Evolutionary conservation across 2,113 vertebrate species (phyloP).

Genomic region (Cathartes aura): DNA sequence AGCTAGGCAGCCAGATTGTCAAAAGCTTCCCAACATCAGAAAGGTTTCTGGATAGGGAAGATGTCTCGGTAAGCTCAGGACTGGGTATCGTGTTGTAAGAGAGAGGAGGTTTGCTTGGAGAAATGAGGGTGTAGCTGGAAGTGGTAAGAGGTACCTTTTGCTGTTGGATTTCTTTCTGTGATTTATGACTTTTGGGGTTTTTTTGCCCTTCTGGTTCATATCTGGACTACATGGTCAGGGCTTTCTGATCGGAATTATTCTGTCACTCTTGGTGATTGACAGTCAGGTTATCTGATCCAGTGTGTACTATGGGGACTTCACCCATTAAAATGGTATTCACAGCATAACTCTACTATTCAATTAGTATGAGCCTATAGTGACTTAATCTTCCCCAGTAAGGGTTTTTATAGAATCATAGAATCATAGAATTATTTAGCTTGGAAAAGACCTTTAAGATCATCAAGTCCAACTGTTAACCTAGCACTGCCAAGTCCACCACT

Average conservation of each 20-base stretch:
- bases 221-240: neutral
- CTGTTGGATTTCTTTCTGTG: neutral
- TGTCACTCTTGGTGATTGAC: neutral
- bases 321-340: neutral
- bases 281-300: neutral
- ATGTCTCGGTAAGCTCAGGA: neutral
- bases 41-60: neutral
- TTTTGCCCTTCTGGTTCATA: neutral
- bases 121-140: neutral
- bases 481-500: neutral
- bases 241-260: neutral
- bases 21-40: neutral
- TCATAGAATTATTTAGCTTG: neutral
- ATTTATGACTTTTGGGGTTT: neutral
- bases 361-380: neutral
- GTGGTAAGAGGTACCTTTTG: neutral
- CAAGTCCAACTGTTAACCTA: neutral
- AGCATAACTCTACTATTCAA: neutral
- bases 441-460: neutral
- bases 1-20: neutral
- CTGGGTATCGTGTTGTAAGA: neutral
- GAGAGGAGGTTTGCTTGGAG: neutral
- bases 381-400: neutral
- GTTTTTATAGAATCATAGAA: neutral
- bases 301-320: neutral